Evolutionary conservation across 37 sponge, comb jelly and placozoan species (phyloP), one percentile per base, ranked within the genome.

Genomic region (Oopsacas minuta): DNA sequence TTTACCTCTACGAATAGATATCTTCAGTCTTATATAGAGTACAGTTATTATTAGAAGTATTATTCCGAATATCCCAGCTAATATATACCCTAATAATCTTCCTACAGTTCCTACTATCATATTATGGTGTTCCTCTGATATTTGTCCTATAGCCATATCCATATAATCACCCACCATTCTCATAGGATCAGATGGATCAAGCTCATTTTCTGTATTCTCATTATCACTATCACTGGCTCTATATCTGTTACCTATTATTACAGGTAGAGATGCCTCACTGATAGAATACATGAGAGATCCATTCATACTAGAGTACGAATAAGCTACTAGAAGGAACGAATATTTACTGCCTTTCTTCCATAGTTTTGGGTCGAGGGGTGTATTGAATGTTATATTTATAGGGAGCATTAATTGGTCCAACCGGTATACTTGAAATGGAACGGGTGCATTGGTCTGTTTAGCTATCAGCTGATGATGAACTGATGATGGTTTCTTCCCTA

Each of bases 41-140:
- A 61, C 75, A 12, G 28, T 61, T n/a, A 61, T 12, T 10, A 61
- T 3, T 34, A 61, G 1, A 3, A 61, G 30, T 3, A 34, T 5
- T n/a, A n/a, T 3, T 3, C 5, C 28, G 17, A 61, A 3, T n/a
- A 61, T 61, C 17, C 32, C 75, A 3, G 75, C 75, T 61, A 61
- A 3, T 5, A 61, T 3, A 34, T 61, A 61, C 28, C 75, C 75
- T 34, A 61, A n/a, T 5, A 61, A 3, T 25, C 32, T 34, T 3
- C 75, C 75, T n/a, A n/a, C 17, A 12, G 75, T 61, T 5, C 75
- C 30, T 3, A 61, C 75, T 34, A 3, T 20, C 17, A 61, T 3
- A n/a, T 61, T 25, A 34, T 61, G 75, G 51, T 46, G 51, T n/a
- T 61, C 75, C 75, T 61, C 75, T 61, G 75, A 34, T 5, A 61